Evolutionary conservation across 2,113 vertebrate genomes (phyloP).

Genomic region (Danionella cerebrum): DNA sequence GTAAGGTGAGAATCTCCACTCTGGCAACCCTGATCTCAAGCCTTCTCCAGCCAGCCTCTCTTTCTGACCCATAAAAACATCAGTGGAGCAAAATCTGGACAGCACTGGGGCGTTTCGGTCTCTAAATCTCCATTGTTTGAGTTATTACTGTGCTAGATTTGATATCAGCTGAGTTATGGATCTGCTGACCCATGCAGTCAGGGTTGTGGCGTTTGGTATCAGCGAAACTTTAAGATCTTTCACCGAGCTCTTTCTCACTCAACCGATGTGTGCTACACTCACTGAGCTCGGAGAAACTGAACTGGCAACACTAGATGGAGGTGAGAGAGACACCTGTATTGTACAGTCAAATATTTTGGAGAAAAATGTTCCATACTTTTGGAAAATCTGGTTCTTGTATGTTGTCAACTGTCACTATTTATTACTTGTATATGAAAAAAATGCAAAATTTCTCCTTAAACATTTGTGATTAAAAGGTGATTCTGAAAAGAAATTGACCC

Average conservation of each 20-base stretch:
- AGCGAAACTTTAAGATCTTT: slow-evolving; percentile 18
- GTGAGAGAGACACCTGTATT: too few species aligned
- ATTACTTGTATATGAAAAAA: not conserved
- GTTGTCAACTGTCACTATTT: too few species aligned
- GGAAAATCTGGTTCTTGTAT: too few species aligned
- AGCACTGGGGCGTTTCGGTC: too few species aligned
- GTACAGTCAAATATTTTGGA: not conserved
- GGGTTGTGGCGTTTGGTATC: not conserved
- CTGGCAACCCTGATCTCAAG: too few species aligned
- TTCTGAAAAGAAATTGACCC: not conserved
- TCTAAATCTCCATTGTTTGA: too few species aligned
- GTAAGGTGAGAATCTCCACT: too few species aligned
- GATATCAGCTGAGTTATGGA: slow-evolving; percentile 13
- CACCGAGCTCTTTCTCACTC: slow-evolving; percentile 30
- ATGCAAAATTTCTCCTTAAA: not conserved
- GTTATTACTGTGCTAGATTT: too few species aligned
- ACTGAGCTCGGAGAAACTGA: not conserved
- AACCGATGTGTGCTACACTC: not conserved
- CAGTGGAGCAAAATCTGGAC: not conserved
- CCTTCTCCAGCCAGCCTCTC: too few species aligned
- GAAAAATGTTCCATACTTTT: too few species aligned
- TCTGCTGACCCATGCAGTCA: not conserved
- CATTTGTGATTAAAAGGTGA: not conserved
- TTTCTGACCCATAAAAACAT: too few species aligned
- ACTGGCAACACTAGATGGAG: slow-evolving; percentile 20